phyloP scores from a whole-genome alignment of 1,140 invertebrate species.

The Choristoneura fumiferana region DNA sequence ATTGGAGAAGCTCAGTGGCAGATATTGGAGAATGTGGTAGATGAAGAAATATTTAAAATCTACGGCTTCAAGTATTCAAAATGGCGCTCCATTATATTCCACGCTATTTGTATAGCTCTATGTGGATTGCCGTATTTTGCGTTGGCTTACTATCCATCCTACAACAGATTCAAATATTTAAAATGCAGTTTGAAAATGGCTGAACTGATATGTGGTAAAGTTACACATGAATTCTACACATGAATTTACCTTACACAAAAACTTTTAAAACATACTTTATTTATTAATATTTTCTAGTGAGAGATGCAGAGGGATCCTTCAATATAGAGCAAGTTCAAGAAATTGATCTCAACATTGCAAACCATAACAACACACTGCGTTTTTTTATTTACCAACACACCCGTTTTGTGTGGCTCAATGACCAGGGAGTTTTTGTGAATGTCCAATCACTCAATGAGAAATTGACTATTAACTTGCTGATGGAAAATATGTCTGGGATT shows the following conservation, averaged over 20 bases:
- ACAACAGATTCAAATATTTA: conserved; percentile 71
- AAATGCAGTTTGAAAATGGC: conserved; percentile 77
- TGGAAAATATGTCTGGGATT: conserved; percentile 75
- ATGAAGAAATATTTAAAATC: conserved; percentile 73
- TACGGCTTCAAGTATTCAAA: conserved; percentile 72
- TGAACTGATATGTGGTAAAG: conserved; percentile 75
- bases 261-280: too few relatives aligned
- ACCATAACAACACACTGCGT: conserved; percentile 66
- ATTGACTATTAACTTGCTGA: conserved; percentile 68
- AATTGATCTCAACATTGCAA: conserved; percentile 68
- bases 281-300: conserved; percentile 57
- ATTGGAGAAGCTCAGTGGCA: conserved; percentile 77
- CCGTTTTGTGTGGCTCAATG: conserved; percentile 77
- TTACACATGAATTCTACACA: conserved; percentile 16
- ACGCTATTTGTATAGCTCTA: conserved; percentile 65
- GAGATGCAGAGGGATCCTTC: conserved; percentile 66
- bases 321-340: conserved; percentile 62
- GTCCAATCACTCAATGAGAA: conserved; percentile 76
- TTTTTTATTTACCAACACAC: conserved; percentile 79
- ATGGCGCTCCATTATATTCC: conserved; percentile 64
- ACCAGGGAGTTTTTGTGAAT: conserved; percentile 71
- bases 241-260: too few relatives aligned
- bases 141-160: conserved; percentile 73
- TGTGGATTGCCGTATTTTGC: conserved; percentile 77
- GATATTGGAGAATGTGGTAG: conserved; percentile 64